Base-by-base conservation (phyloP, 2,888 invertebrate species). In the Sesamia inferens region DNA sequence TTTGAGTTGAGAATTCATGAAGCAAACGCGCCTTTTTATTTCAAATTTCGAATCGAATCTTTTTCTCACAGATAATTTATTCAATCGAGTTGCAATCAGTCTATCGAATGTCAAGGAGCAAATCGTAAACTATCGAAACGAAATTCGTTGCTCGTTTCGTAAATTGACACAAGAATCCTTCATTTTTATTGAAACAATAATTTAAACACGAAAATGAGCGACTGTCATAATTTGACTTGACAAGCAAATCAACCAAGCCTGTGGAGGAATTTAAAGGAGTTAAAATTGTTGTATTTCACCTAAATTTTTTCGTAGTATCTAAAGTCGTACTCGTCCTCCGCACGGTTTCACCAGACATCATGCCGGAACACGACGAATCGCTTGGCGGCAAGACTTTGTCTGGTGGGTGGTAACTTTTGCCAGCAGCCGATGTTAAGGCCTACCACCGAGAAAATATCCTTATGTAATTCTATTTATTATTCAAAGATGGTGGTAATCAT, bases 51-150 rank as follows among this genome's bases (percentile, higher is more conserved):
- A 79, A 70, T 24, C 16, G 39, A 22, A 14, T 48, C 5, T 24
- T 73, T 69, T 71, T 82, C 67, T 54, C 58, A 59, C 66, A 65
- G 66, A 51, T 80, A 74, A 85, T 77, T 79, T 71, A 84, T 78
- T 67, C 82, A 77, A 72, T 76, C 22, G 63, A 67, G 24, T 67
- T 78, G 71, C 82, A 75, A 74, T 80, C 54, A 61, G 47, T 51
- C n/a, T 44, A 66, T 69, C 54, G 24, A 76, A 44, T 67, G 58
- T 82, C 74, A 68, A 76, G 48, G 65, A 76, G 75, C 22, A 54
- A 76, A 74, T 78, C 44, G 71, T 71, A 74, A 71, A 73, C 22
- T 62, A 62, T 73, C 62, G 39, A 74, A 69, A 72, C 14, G 68
- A 68, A 76, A 68, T 24, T 54, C 65, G 62, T 51, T 39, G 19